A percentile compares a stretch with the other conserved stretches of the same genome.
Conservation (phyloP, 2,113 vertebrate species). For the Mustela nigripes region DNA sequence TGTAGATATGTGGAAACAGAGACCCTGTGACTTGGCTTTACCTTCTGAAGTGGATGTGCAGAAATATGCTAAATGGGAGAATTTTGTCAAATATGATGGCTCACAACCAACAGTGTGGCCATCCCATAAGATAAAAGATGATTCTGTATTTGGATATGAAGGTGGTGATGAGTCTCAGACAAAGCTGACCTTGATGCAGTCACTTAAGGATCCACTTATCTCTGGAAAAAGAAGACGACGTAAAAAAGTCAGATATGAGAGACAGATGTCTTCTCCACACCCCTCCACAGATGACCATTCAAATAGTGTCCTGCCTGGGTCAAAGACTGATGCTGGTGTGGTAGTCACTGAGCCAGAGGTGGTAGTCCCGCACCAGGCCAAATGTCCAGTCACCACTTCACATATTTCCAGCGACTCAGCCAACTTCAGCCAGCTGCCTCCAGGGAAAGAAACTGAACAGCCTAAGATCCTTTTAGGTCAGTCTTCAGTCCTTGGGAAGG, state of each 20-base stretch:
- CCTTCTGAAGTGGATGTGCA: slow-evolving; percentile 95
- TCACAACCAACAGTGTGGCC: slow-evolving; percentile 93
- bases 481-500: slow-evolving; percentile 92
- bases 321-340: slow-evolving; percentile 94
- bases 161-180: slow-evolving; percentile 92
- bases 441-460: slow-evolving; percentile 92
- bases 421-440: slow-evolving; percentile 90
- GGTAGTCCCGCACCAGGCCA: slow-evolving; percentile 92
- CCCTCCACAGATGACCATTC: not conserved
- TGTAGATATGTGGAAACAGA: slow-evolving; percentile 95
- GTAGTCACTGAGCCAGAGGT: slow-evolving; percentile 94
- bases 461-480: slow-evolving; percentile 91
- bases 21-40: slow-evolving; percentile 90
- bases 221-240: slow-evolving; percentile 94
- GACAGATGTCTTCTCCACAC: slow-evolving; percentile 86
- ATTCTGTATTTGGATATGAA: slow-evolving; percentile 95
- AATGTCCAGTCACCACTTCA: slow-evolving; percentile 94
- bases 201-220: slow-evolving; percentile 93
- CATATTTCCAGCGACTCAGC: slow-evolving; percentile 90
- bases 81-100: slow-evolving; percentile 91
- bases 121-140: slow-evolving; percentile 92
- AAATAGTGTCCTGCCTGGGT: slow-evolving; percentile 93
- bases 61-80: slow-evolving; percentile 94
- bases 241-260: slow-evolving; percentile 87
- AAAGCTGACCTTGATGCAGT: slow-evolving; percentile 93